Evolutionary conservation across 2,888 invertebrate genomes (phyloP), one percentile per base, ranked within the genome.

Genomic region (Epinotia nisella): DNA sequence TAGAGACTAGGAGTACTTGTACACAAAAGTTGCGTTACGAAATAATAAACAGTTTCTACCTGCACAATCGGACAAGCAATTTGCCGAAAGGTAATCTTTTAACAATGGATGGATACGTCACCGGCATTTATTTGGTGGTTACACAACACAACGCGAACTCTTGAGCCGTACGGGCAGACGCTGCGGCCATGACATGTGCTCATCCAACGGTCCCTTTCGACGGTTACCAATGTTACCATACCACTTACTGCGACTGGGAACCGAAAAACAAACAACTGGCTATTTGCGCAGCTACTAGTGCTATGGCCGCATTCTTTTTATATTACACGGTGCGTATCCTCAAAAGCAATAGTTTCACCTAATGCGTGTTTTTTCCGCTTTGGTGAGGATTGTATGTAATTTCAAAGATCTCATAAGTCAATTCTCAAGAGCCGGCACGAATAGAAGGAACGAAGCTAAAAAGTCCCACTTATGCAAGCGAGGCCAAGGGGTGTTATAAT

Each of bases 181-280:
- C 24, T 3, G 66, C 66, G 88, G 85, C 83, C 85, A 87, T 83
- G 89, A 88, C 89, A 65, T 61, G 66, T 66, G 71, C 56, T 51
- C 39, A 35, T 13, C 66, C 66, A 61, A 66, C 66, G 71, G 66
- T 67, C 66, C 24, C n/a, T 64, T 51, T 51, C 45, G 58, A 15
- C 70, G 56, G 19, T 62, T 62, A 62, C 60, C 61, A 5, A 51
- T 49, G 19, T 55, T 58, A 49, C 45, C 11, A 29, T 58, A 24
- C 24, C 29, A 51, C 53, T 53, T 55, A 21, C 5, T 11, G 13
- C 24, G 24, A 13, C 19, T 21, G 21, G 55, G 55, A 5, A 55
- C 35, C 68, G 35, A 49, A 59, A 59, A 56, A 17, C 51, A 68
- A 49, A 15, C 59, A 51, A 59, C 59, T 11, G 10, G 2, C 15